Percentiles rank a stretch among this genome's conserved stretches.
Evolutionary conservation across 2,888 invertebrate genomes (phyloP).

Genomic region (Cetonia aurata): DNA sequence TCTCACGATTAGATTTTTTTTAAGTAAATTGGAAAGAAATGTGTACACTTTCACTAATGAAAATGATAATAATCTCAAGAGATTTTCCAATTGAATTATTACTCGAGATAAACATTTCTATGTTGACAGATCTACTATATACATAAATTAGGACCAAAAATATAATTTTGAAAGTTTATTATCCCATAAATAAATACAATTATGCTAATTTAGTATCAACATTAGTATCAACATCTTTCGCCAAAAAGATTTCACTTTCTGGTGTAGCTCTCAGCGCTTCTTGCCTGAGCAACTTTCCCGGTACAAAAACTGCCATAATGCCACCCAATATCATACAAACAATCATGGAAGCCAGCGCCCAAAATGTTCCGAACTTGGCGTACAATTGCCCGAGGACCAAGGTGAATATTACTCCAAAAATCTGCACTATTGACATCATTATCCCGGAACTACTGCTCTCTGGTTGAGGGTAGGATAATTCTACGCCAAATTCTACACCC

Average conservation of each 20-base stretch:
- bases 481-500: constrained; percentile 58
- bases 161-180: neutral
- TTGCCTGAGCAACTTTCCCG: constrained; percentile 48
- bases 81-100: too few relatives aligned
- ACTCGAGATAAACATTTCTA: too few relatives aligned
- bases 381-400: constrained; percentile 45
- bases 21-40: too few relatives aligned
- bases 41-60: too few relatives aligned
- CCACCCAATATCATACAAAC: constrained; percentile 42
- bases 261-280: constrained; percentile 35
- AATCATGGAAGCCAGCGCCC: constrained; percentile 47
- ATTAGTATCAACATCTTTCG: neutral
- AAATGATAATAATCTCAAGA: too few relatives aligned
- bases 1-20: too few relatives aligned
- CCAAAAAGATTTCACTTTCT: constrained; percentile 1
- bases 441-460: constrained; percentile 58
- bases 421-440: constrained; percentile 55
- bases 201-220: neutral
- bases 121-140: too few relatives aligned
- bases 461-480: constrained; percentile 57
- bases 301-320: constrained; percentile 45
- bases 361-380: constrained; percentile 45
- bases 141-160: too few relatives aligned
- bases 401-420: constrained; percentile 54
- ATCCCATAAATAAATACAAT: neutral